phyloP scores from a whole-genome alignment of 2,113 vertebrate species.

The Talpa occidentalis region DNA sequence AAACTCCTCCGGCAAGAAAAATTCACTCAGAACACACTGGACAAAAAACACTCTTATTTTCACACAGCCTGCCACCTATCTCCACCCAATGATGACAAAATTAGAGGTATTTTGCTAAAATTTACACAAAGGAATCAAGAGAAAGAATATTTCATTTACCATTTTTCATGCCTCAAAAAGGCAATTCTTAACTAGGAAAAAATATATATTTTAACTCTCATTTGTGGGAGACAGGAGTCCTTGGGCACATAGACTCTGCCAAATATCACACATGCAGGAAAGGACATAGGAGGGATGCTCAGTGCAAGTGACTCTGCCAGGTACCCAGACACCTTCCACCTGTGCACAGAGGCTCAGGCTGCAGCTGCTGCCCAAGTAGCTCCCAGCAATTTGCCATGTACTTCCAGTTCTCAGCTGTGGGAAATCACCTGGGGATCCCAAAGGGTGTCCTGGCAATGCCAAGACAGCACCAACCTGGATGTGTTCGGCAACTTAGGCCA shows the following conservation, averaged over 20 bases:
- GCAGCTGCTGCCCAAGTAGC: background rate
- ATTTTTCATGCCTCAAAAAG: background rate
- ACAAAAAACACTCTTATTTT: background rate
- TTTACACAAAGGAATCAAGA: conserved; percentile 40
- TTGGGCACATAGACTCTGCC: background rate
- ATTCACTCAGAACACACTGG: background rate
- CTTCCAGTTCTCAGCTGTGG: background rate
- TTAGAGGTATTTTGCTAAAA: background rate
- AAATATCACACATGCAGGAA: background rate
- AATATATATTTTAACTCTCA: conserved; percentile 49
- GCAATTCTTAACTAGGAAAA: conserved; percentile 41
- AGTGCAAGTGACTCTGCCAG: background rate
- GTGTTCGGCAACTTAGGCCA: background rate
- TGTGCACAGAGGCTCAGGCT: background rate
- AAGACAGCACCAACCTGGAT: background rate
- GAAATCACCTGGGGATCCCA: background rate
- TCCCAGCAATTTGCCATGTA: background rate
- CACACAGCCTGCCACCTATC: background rate
- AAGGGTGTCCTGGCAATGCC: background rate
- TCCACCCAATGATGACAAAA: background rate
- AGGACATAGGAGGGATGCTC: background rate
- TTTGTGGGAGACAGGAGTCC: background rate
- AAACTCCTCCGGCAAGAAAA: conserved; percentile 14
- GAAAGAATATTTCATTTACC: background rate
- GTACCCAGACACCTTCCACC: background rate